phyloP scores from a whole-genome alignment of 2,888 invertebrate species.

The Callosobruchus maculatus region DNA sequence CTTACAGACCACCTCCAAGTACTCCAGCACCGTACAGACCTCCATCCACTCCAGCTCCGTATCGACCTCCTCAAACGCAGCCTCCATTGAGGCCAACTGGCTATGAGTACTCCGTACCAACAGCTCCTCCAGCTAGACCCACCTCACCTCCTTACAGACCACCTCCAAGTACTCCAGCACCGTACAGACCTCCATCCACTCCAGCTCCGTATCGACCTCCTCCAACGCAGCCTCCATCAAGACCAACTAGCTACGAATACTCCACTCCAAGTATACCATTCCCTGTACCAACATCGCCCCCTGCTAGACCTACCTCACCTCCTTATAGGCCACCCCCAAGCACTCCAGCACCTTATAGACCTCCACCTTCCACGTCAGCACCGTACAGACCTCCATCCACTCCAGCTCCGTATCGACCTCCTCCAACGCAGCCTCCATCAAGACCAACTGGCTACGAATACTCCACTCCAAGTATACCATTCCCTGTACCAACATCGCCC shows the following conservation, averaged over 20 bases:
- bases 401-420: slow-evolving; percentile 14
- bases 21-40: no score
- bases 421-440: no score
- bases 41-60: no score
- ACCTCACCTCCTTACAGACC: no score
- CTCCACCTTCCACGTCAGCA: not conserved
- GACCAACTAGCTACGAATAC: not conserved
- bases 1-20: no score
- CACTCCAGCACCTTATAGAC: not conserved
- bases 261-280: not conserved
- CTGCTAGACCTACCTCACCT: not conserved
- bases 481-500: slow-evolving; percentile 43
- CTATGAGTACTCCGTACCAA: no score
- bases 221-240: not conserved
- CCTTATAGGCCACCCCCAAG: not conserved
- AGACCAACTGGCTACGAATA: slow-evolving; percentile 63
- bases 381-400: slow-evolving; percentile 22
- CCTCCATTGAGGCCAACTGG: no score
- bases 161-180: no score
- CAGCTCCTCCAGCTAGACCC: no score
- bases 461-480: slow-evolving; percentile 62
- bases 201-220: no score
- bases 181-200: no score
- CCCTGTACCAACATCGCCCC: not conserved
- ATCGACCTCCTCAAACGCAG: no score